Evolutionary conservation across 2,113 vertebrate genomes (phyloP).

Genomic region (Ceuthmochares aereus): DNA sequence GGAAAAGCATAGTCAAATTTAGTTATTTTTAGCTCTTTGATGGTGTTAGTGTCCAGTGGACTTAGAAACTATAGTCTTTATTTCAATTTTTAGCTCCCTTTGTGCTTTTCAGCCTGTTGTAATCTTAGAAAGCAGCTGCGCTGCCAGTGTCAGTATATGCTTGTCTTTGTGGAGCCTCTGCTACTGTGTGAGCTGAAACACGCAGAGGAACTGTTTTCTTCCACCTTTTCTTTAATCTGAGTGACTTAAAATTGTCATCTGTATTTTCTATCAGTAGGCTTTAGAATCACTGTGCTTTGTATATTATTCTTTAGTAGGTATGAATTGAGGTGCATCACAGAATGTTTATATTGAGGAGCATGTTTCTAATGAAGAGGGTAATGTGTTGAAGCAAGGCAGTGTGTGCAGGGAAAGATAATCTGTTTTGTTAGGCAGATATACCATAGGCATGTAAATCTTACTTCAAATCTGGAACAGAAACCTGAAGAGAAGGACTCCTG

Average conservation of each 20-base stretch:
- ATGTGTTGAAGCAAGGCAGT: background rate
- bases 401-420: background rate
- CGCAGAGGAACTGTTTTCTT: background rate
- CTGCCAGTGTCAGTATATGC: background rate
- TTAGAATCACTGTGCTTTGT: background rate
- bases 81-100: constrained; percentile 37
- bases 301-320: background rate
- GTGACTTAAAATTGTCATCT: background rate
- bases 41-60: background rate
- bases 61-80: background rate
- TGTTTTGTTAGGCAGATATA: background rate
- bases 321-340: background rate
- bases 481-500: background rate
- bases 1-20: background rate
- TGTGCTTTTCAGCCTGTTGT: background rate
- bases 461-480: background rate
- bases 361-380: background rate
- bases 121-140: background rate
- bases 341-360: background rate
- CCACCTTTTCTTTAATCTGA: background rate
- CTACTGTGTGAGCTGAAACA: rapidly evolving
- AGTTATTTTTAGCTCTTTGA: constrained; percentile 13
- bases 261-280: background rate
- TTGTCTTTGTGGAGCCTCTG: background rate
- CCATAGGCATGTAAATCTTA: background rate